phyloP scores from a whole-genome alignment of 2,888 invertebrate genomes.

The Mechanitis messenoides region DNA sequence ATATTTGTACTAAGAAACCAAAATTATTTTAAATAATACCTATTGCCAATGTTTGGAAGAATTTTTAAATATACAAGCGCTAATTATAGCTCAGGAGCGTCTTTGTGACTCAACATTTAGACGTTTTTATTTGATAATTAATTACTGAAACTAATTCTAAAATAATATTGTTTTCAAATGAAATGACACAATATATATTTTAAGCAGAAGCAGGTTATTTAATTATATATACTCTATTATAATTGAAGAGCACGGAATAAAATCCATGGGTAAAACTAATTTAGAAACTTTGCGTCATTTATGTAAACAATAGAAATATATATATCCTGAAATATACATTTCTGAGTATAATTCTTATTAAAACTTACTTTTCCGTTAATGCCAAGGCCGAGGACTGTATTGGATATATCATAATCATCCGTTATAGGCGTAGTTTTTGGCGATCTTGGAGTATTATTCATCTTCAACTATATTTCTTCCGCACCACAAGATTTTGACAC shows the following conservation, averaged over 20 bases:
- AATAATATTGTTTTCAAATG: too few relatives aligned
- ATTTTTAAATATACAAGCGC: constrained; percentile 8
- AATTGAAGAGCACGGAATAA: constrained; percentile 11
- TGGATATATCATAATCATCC: constrained; percentile 94
- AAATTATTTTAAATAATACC: background rate
- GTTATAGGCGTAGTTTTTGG: constrained; percentile 89
- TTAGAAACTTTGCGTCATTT: constrained; percentile 38
- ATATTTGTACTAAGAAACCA: too few relatives aligned
- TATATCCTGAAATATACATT: constrained; percentile 5
- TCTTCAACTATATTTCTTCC: constrained; percentile 34
- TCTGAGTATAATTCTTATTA: constrained; percentile 14
- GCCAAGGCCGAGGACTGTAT: constrained; percentile 95
- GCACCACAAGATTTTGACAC: constrained; percentile 22
- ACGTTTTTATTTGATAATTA: too few relatives aligned
- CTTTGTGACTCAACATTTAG: constrained; percentile 20
- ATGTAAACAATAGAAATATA: constrained; percentile 38
- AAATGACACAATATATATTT: too few relatives aligned
- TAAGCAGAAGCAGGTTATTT: background rate
- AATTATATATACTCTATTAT: background rate
- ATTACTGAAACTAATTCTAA: too few relatives aligned
- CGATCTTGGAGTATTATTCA: constrained; percentile 61
- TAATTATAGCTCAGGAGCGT: constrained; percentile 16
- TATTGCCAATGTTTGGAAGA: constrained; percentile 1
- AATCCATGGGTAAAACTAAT: constrained; percentile 33
- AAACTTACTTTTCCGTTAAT: constrained; percentile 92